Percentiles rank a stretch among this genome's conserved stretches.
phyloP scores from a whole-genome alignment of 1,140 invertebrate genomes.

The Pectinophora gossypiella region DNA sequence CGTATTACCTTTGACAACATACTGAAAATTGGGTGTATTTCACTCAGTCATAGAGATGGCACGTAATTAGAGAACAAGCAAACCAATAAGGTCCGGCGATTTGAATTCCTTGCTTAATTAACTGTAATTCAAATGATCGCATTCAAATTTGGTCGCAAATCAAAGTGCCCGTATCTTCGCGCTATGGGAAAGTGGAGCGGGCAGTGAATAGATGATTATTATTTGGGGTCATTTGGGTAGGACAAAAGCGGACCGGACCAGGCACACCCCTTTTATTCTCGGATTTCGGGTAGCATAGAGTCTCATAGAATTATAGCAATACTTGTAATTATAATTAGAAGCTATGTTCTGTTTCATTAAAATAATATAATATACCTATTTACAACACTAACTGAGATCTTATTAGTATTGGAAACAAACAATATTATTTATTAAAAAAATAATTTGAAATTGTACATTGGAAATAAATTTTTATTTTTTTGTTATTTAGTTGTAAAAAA shows the following conservation, averaged over 20 bases:
- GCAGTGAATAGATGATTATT: conserved; percentile 64
- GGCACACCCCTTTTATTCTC: conserved; percentile 48
- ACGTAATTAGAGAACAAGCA: conserved; percentile 36
- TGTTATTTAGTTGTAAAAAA: too few species aligned
- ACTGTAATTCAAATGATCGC: conserved; percentile 55
- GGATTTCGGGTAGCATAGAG: conserved; percentile 34
- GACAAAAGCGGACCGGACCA: conserved; percentile 45
- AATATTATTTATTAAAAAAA: too few species aligned
- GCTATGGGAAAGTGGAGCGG: conserved; percentile 62
- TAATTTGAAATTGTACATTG: too few species aligned
- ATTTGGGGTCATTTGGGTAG: conserved; percentile 65
- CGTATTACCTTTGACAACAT: too few species aligned
- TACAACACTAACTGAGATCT: too few species aligned
- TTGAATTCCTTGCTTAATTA: conserved; percentile 54
- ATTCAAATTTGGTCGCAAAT: conserved; percentile 65
- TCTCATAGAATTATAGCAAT: conserved; percentile 3
- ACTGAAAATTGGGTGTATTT: not conserved
- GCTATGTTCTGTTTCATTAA: too few species aligned
- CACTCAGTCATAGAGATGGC: not conserved
- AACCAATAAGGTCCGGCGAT: conserved; percentile 35
- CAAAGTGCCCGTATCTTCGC: conserved; percentile 68
- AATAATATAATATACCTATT: too few species aligned
- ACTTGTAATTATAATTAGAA: too few species aligned
- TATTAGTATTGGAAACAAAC: too few species aligned
- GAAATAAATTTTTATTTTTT: too few species aligned